Conservation (phyloP, 2,888 invertebrate genomes). For the Amblyteles armatorius region DNA sequence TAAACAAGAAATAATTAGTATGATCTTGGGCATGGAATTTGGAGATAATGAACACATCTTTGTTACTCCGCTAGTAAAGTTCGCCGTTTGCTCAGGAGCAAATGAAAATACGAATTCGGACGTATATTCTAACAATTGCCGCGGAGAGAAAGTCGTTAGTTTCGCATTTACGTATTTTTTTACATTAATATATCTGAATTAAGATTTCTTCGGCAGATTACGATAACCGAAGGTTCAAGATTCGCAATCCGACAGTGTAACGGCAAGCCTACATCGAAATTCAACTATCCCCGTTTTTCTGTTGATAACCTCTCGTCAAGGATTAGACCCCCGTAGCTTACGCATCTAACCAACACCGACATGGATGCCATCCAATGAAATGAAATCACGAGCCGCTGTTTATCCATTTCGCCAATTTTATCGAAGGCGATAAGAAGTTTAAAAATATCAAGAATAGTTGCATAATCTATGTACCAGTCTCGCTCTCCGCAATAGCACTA, state of each 20-base stretch:
- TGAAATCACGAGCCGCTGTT: constrained; percentile 8
- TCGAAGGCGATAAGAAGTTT: neutral
- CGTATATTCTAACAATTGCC: neutral
- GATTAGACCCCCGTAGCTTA: neutral
- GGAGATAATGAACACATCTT: neutral
- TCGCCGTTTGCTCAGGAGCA: neutral
- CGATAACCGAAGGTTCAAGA: neutral
- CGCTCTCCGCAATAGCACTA: neutral
- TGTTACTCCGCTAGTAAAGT: neutral
- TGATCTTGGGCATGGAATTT: neutral
- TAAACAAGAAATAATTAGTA: neutral
- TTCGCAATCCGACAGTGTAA: constrained; percentile 9
- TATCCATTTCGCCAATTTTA: constrained; percentile 1
- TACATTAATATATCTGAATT: neutral
- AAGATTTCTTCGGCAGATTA: neutral
- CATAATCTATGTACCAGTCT: neutral
- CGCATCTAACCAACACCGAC: constrained; percentile 23
- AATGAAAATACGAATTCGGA: neutral
- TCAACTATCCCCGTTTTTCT: neutral
- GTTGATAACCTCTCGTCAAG: constrained; percentile 44
- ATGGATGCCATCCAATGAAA: constrained; percentile 21
- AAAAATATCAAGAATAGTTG: constrained; percentile 35
- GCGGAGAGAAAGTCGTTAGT: neutral
- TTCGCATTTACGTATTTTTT: neutral
- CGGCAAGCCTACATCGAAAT: neutral